Conservation (phyloP, 2,113 vertebrate genomes). For the Gobio gobio region DNA sequence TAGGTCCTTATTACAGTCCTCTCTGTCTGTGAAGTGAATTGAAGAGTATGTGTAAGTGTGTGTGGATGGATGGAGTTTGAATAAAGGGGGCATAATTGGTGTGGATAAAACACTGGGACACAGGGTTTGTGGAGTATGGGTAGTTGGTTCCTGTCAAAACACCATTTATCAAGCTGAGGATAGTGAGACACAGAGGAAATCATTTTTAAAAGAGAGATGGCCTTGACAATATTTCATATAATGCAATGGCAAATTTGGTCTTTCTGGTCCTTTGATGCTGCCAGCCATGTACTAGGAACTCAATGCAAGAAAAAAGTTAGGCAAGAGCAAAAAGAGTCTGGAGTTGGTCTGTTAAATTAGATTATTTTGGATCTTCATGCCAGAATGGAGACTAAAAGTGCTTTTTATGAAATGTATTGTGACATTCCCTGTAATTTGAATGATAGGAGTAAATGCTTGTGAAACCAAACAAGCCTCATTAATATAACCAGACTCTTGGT, state of each 20-base stretch:
- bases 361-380: background rate
- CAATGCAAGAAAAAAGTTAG: background rate
- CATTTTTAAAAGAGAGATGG: slow-evolving; percentile 1
- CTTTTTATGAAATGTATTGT: slow-evolving; percentile 28
- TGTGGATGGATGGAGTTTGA: slow-evolving; percentile 10
- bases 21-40: slow-evolving; percentile 12
- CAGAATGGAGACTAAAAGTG: background rate
- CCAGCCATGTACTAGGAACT: background rate
- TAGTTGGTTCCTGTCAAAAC: slow-evolving; percentile 50
- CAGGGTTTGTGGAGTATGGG: slow-evolving; percentile 23
- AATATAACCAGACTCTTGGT: slow-evolving; percentile 40
- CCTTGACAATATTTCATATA: slow-evolving; percentile 22
- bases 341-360: slow-evolving; percentile 1
- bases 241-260: slow-evolving; percentile 24
- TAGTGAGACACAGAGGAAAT: background rate
- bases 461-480: slow-evolving; percentile 47
- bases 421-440: slow-evolving; percentile 47
- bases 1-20: slow-evolving; percentile 39
- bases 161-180: slow-evolving; percentile 44
- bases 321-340: background rate
- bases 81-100: slow-evolving; percentile 40
- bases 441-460: slow-evolving; percentile 42
- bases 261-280: slow-evolving; percentile 28
- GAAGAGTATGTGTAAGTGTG: slow-evolving; percentile 4
- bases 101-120: slow-evolving; percentile 26